Conservation (phyloP, 1,140 invertebrate species). For the Oryzaephilus surinamensis region DNA sequence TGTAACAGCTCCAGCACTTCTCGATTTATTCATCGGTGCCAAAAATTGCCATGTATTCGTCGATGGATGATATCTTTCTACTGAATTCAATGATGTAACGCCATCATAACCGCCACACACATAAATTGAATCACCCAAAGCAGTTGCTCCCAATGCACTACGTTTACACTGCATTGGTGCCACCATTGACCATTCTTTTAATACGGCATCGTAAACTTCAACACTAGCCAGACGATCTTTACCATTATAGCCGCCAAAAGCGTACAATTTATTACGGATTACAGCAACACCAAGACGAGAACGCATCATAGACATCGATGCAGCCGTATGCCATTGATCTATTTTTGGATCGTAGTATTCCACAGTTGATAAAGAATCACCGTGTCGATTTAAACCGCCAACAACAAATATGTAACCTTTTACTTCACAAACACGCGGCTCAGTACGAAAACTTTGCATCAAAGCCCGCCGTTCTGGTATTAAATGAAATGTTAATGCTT, state of each 20-base stretch:
- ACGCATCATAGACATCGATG: slow-evolving; percentile 76
- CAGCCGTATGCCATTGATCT: slow-evolving; percentile 65
- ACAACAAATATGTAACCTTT: slow-evolving; percentile 80
- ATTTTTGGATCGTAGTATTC: slow-evolving; percentile 72
- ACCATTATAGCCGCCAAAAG: slow-evolving; percentile 74
- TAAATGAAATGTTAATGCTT: slow-evolving; percentile 74
- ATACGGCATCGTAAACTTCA: slow-evolving; percentile 72
- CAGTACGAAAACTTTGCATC: slow-evolving; percentile 63
- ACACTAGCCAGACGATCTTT: slow-evolving; percentile 73
- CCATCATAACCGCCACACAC: slow-evolving; percentile 87
- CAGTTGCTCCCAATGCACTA: slow-evolving; percentile 78
- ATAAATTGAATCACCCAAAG: slow-evolving; percentile 68
- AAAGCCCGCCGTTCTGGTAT: slow-evolving; percentile 72
- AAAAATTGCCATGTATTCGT: slow-evolving; percentile 64
- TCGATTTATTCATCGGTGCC: slow-evolving; percentile 77
- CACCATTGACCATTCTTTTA: slow-evolving; percentile 66
- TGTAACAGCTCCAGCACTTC: slow-evolving; percentile 81
- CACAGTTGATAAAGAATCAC: slow-evolving; percentile 78
- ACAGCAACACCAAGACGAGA: slow-evolving; percentile 80
- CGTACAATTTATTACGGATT: slow-evolving; percentile 60
- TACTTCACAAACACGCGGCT: slow-evolving; percentile 64
- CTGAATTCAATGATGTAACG: slow-evolving; percentile 73
- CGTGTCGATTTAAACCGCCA: slow-evolving; percentile 74
- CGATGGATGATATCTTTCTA: slow-evolving; percentile 72
- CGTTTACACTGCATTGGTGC: slow-evolving; percentile 74